Evolutionary conservation across 2,797 vertebrate genomes (phyloP).

Genomic region (Acridotheres tristis): DNA sequence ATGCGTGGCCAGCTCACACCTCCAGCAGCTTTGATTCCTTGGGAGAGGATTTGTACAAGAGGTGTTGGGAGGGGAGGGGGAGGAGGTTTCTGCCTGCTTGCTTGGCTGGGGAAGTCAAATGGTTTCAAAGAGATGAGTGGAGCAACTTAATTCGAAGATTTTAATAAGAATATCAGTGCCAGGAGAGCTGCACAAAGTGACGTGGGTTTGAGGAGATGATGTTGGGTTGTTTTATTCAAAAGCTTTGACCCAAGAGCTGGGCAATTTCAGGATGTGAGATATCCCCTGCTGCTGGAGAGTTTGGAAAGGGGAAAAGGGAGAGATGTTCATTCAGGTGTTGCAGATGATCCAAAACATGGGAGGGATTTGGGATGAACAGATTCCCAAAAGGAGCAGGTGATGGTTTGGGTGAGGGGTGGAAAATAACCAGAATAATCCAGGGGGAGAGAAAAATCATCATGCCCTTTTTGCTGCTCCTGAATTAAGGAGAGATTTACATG

Average conservation of each 20-base stretch:
- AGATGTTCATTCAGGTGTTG: not conserved
- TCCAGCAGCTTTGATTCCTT: constrained; percentile 29
- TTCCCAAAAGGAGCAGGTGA: fast-evolving
- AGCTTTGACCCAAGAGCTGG: not conserved
- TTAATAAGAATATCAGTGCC: not conserved
- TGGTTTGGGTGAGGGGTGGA: not conserved
- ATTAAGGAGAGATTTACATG: not conserved
- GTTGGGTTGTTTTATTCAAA: not conserved
- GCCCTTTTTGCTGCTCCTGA: not conserved
- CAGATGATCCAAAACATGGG: not conserved
- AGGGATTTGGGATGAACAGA: not conserved
- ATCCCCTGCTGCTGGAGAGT: not conserved
- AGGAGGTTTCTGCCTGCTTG: not conserved
- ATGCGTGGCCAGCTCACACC: constrained; percentile 6
- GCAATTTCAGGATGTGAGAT: fast-evolving
- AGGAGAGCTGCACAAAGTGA: not conserved
- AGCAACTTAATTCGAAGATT: not conserved
- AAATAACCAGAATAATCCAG: not conserved
- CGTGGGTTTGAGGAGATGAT: not conserved
- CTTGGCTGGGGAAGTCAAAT: constrained; percentile 46
- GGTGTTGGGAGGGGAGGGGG: not conserved
- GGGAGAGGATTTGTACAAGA: constrained; percentile 10
- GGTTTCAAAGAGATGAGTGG: not conserved
- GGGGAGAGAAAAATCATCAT: fast-evolving
- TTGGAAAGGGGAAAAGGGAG: not conserved